These are phyloP conservation scores for Napeogenes inachia DNA, from an alignment of 2,888 invertebrate genomes.

Conservation along the genomic window DNA sequence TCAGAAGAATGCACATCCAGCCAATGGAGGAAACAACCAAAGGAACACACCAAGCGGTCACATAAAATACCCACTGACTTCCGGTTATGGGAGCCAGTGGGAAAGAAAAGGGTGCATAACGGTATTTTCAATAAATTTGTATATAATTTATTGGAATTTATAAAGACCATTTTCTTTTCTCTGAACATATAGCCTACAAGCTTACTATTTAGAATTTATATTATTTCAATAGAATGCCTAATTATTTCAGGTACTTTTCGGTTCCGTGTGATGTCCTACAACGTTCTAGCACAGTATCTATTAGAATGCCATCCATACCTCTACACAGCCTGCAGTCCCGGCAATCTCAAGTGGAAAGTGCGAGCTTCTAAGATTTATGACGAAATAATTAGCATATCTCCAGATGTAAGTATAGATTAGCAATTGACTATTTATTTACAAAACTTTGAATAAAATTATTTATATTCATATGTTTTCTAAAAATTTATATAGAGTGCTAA, in stretches of 20 bases:
- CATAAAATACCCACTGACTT: constrained; percentile 46
- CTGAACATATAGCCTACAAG: too few relatives aligned
- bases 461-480: background rate
- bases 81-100: constrained; percentile 55
- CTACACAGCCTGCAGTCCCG: constrained; percentile 79
- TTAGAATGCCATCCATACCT: constrained; percentile 84
- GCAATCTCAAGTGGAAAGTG: constrained; percentile 82
- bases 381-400: constrained; percentile 66
- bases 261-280: constrained; percentile 89
- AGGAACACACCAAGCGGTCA: constrained; percentile 20
- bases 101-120: constrained; percentile 34
- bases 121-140: constrained; percentile 32
- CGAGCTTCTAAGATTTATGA: constrained; percentile 73
- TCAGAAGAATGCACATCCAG: constrained; percentile 17
- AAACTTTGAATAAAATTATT: background rate
- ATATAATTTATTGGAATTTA: too few relatives aligned
- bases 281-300: constrained; percentile 91
- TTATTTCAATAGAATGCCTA: too few relatives aligned
- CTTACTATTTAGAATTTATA: too few relatives aligned
- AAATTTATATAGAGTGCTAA: too few relatives aligned
- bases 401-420: constrained; percentile 60
- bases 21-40: constrained; percentile 23
- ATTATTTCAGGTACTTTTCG: constrained; percentile 55
- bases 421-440: too few relatives aligned
- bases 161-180: too few relatives aligned